These are phyloP conservation scores for Proterorhinus semilunaris DNA, from an alignment of 2,113 vertebrate species.

Conservation along the genomic window DNA sequence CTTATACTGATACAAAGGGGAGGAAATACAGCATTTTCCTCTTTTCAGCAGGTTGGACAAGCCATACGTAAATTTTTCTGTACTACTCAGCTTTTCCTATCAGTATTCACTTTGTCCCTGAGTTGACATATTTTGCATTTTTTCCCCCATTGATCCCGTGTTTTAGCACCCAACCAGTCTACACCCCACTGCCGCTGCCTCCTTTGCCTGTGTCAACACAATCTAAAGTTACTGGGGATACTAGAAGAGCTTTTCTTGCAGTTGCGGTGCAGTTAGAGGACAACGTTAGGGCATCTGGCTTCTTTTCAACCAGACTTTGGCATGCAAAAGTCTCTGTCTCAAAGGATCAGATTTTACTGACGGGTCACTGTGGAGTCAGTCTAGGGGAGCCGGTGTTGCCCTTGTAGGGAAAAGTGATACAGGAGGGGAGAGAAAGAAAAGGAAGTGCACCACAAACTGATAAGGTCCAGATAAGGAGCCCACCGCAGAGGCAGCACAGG, in stretches of 20 bases:
- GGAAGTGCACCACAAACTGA: slow-evolving; percentile 66
- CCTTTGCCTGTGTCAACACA: slow-evolving; percentile 69
- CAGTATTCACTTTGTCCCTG: slow-evolving; percentile 44
- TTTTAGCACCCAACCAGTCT: neutral
- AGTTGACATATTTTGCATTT: slow-evolving; percentile 38
- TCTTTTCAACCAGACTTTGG: slow-evolving; percentile 61
- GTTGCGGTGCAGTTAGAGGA: slow-evolving; percentile 61
- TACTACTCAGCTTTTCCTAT: slow-evolving; percentile 20
- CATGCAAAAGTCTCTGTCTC: slow-evolving; percentile 61
- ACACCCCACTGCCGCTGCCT: slow-evolving; percentile 21
- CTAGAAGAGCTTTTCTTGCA: slow-evolving; percentile 61
- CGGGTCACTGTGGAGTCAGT: slow-evolving; percentile 62
- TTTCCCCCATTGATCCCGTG: neutral
- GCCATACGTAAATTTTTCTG: slow-evolving; percentile 24
- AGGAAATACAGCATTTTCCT: neutral
- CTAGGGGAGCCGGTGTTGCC: slow-evolving; percentile 59
- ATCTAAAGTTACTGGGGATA: slow-evolving; percentile 70
- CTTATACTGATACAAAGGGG: neutral
- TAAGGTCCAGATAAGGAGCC: slow-evolving; percentile 58
- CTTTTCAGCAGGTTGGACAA: neutral
- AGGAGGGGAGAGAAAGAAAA: slow-evolving; percentile 45
- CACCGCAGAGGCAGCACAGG: slow-evolving; percentile 20
- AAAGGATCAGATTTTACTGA: slow-evolving; percentile 79
- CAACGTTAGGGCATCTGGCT: slow-evolving; percentile 58
- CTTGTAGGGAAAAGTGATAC: slow-evolving; percentile 74